Conservation (phyloP, 2,888 invertebrate genomes). For the Empis livida region DNA sequence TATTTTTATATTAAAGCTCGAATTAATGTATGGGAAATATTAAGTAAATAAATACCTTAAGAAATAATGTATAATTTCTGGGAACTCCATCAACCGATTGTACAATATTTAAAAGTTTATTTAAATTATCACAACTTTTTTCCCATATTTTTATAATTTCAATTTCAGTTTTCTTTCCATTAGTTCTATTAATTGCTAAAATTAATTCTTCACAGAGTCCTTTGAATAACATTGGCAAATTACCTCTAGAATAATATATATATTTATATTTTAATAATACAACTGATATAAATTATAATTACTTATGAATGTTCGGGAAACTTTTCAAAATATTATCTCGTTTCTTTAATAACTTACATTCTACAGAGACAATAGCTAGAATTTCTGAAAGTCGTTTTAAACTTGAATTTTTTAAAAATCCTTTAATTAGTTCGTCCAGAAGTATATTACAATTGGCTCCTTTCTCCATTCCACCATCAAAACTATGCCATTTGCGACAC, state of each 20-base stretch:
- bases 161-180: conserved; percentile 39
- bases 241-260: conserved; percentile 29
- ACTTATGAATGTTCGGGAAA: conserved; percentile 52
- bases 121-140: conserved; percentile 45
- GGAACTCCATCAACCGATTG: conserved; percentile 50
- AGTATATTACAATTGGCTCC: conserved; percentile 51
- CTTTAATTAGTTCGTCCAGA: conserved; percentile 49
- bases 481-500: conserved; percentile 53
- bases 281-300: conserved; percentile 4
- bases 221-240: conserved; percentile 54
- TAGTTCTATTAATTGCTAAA: conserved; percentile 43
- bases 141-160: conserved; percentile 53
- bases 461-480: conserved; percentile 47
- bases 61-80: conserved; percentile 48
- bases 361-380: conserved; percentile 41
- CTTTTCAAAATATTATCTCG: conserved; percentile 45
- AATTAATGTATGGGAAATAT: no score
- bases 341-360: conserved; percentile 42
- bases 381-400: conserved; percentile 45
- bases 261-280: not conserved
- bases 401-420: conserved; percentile 48
- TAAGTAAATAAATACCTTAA: conserved; percentile 36
- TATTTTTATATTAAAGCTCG: no score
- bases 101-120: conserved; percentile 50
- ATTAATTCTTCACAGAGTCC: conserved; percentile 47